A percentile compares a stretch with the other conserved stretches of the same genome.
phyloP scores from a whole-genome alignment of 1,140 invertebrate species.

The Chlorops oryzae region DNA sequence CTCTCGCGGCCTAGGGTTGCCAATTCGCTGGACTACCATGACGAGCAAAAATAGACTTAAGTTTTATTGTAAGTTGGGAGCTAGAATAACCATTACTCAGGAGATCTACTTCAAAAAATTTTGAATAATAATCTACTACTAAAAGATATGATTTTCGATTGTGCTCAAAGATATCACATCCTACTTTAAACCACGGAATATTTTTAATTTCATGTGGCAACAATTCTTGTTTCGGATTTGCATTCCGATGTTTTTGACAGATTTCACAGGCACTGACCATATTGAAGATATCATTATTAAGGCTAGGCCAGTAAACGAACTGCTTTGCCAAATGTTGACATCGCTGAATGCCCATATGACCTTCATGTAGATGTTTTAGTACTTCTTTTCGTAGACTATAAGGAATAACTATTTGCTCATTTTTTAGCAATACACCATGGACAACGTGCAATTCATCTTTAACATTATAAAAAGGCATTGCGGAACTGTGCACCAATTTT shows the following conservation, averaged over 20 bases:
- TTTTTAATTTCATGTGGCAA: conserved; percentile 1
- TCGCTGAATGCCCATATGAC: conserved; percentile 49
- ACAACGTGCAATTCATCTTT: conserved; percentile 33
- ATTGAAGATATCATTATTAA: conserved; percentile 47
- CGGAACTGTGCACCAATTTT: conserved; percentile 20
- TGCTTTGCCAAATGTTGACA: conserved; percentile 39
- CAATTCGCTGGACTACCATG: conserved; percentile 10
- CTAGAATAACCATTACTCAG: conserved; percentile 3
- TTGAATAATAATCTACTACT: conserved; percentile 15
- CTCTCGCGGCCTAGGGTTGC: too few relatives aligned
- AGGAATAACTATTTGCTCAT: conserved; percentile 42
- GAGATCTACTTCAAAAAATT: conserved; percentile 13
- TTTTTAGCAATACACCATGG: conserved; percentile 39
- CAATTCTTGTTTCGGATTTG: conserved; percentile 12
- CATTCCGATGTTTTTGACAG: conserved; percentile 7
- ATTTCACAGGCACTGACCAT: conserved; percentile 39
- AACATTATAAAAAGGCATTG: conserved; percentile 31
- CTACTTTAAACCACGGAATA: conserved; percentile 16
- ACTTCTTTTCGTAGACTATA: conserved; percentile 19
- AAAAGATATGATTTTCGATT: conserved; percentile 6
- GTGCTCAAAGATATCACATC: conserved; percentile 29
- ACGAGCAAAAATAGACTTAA: conserved; percentile 11
- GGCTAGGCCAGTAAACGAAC: conserved; percentile 47
- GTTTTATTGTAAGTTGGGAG: background rate
- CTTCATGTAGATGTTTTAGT: conserved; percentile 43